Evolutionary conservation across 1,140 invertebrate species (phyloP).

Genomic region (Tachypleus tridentatus): DNA sequence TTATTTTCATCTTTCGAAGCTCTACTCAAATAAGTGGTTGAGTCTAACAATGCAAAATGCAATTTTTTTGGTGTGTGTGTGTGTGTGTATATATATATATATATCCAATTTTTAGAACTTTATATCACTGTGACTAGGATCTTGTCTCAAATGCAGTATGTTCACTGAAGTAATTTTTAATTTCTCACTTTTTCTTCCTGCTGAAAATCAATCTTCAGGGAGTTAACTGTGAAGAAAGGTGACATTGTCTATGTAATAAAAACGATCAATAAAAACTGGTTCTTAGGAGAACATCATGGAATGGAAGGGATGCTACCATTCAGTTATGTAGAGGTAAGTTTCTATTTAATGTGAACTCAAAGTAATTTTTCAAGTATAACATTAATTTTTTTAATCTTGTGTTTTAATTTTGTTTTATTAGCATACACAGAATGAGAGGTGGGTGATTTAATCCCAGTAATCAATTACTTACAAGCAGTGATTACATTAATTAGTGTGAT

Average conservation of each 20-base stretch:
- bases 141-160: too few relatives aligned
- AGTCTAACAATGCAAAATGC: too few relatives aligned
- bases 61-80: too few relatives aligned
- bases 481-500: neutral
- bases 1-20: too few relatives aligned
- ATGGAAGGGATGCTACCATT: constrained; percentile 16
- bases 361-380: neutral
- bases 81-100: too few relatives aligned
- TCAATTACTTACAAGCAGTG: neutral
- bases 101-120: too few relatives aligned
- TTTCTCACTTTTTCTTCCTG: too few relatives aligned
- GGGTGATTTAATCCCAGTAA: neutral
- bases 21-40: too few relatives aligned
- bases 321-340: constrained; percentile 16
- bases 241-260: constrained; percentile 75
- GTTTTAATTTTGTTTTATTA: neutral
- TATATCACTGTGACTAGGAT: too few relatives aligned
- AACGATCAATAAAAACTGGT: constrained; percentile 88
- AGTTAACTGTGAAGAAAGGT: constrained; percentile 46
- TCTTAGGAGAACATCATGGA: constrained; percentile 60
- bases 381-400: neutral
- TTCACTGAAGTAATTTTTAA: too few relatives aligned
- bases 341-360: neutral
- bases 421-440: neutral
- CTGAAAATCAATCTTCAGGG: too few relatives aligned